These are phyloP conservation scores for Lacerta bilineata DNA, from an alignment of 2,797 vertebrate genomes.

Conservation along the genomic window DNA sequence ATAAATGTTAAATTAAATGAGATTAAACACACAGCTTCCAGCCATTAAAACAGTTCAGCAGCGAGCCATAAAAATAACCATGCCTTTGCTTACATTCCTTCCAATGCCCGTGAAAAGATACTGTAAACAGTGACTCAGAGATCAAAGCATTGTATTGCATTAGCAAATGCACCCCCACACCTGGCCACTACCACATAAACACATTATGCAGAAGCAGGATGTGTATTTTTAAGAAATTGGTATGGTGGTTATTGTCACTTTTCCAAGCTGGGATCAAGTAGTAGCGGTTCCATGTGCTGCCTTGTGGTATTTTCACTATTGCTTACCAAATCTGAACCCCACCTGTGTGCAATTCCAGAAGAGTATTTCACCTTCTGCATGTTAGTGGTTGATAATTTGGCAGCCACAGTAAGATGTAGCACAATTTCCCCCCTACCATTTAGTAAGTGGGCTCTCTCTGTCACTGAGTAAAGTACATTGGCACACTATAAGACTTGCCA, in stretches of 20 bases:
- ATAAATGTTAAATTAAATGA: too few relatives aligned
- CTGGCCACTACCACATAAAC: not conserved
- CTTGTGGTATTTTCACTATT: not conserved
- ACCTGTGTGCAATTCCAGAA: not conserved
- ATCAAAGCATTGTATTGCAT: not conserved
- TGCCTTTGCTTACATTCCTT: too few relatives aligned
- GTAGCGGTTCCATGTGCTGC: not conserved
- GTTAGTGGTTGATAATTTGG: not conserved
- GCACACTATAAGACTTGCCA: not conserved
- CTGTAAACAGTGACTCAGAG: not conserved
- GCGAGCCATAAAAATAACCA: too few relatives aligned
- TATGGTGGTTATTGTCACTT: not conserved
- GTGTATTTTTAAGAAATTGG: not conserved
- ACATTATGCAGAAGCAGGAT: not conserved
- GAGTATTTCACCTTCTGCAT: not conserved
- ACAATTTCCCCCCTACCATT: not conserved
- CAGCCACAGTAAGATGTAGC: not conserved
- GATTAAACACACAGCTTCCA: too few relatives aligned
- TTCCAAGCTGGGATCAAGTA: not conserved
- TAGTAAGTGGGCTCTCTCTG: not conserved
- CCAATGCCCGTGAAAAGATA: too few relatives aligned
- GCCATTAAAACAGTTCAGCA: too few relatives aligned
- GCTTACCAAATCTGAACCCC: not conserved
- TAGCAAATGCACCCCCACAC: not conserved
- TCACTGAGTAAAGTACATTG: conserved; percentile 7